Evolutionary conservation across 23 tunicate genomes (phyloP), one percentile per base, ranked within the genome.

Genomic region (Phallusia fumigata): DNA sequence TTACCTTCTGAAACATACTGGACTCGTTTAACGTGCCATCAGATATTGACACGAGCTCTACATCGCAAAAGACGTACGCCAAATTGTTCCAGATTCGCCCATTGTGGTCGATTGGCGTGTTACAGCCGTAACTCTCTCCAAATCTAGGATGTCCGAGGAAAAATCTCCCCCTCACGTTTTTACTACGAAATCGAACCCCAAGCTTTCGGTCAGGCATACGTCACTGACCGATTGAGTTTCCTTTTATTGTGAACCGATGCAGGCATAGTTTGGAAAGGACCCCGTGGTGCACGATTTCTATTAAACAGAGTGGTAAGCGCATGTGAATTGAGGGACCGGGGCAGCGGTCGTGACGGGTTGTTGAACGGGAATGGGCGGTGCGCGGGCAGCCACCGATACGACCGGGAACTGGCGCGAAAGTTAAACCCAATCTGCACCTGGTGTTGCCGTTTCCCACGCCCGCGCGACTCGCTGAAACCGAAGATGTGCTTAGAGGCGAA

Each of bases 381-480:
- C 69, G 69, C 69, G 69, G 69, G 69, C 16, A 58, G 69, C 69
- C 69, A 21, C 69, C 13, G 69, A 58, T 22, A 3, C 69, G 69
- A 58, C 69, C 69, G 69, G 69, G 69, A 21, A 58, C 28, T 24
- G 31, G 80, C 73, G 58, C 83, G 83, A 80, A 80, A 80, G 83
- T 80, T 80, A 31, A 80, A 80, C 73, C 73, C 73, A 22, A 80
- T 31, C 40, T 22, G 40, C 83, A 80, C 83, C 83, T 80, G 83
- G 21, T 80, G 73, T 80, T 80, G 72, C 51, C 36, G 36, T 50
- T 80, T 80, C 83, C 83, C 83, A 80, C 83, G 83, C 40, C 40
- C 58, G 72, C 73, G 36, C 69, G 69, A 58, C 69, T 58, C 69
- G 69, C 69, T 58, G 69, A 58, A 58, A 58, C 69, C 69, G 69